Base-by-base conservation (phyloP, 2,888 invertebrate genomes). In the Zygothrica quintamaculata region DNA sequence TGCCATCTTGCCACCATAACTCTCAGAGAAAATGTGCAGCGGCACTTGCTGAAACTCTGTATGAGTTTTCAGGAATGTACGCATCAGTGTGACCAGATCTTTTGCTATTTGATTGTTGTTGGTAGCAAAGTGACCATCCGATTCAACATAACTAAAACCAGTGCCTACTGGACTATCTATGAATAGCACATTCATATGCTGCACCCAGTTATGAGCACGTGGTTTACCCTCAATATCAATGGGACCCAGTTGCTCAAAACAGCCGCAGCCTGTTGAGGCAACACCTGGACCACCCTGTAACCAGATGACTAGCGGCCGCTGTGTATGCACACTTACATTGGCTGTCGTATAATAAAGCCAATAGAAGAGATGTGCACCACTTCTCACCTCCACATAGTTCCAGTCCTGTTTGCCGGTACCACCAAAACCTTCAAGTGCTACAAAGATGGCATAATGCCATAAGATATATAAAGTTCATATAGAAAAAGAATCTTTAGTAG, bases 1-100 rank as follows among this genome's bases (percentile, higher is more conserved):
- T 0, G 96, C 95, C 96, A 97, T 97, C 91, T 98, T 98, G 1
- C 97, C 97, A 22, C 97, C 97, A 89, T 97, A 97, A 0, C 97
- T 97, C 90, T 98, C 97, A 11, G 95, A 95, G 84, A 96, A 95
- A 65, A 97, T 95, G 88, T 97, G 97, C 31, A 96, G 92, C 0
- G 96, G 95, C 0, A 95, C 93, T 9, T 90, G 91, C 88, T 93
- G 92, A 84, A 97, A 97, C 70, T 94, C 93, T 0, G 95, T 93
- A 81, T 95, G 91, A n/a, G 92, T 88, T 22, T 91, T 80, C 66
- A 95, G 93, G 88, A 97, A 96, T 3, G 92, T 92, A 74, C 92
- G 92, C 90, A 96, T 92, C 25, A 96, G 92, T 37, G 92, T 92
- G 1, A 97, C 92, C 73, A 98, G 93, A 90, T 98, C 97, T 8